Evolutionary conservation across 2,888 invertebrate genomes (phyloP), one percentile per base, ranked within the genome.

Genomic region (Nomada goodeniana): DNA sequence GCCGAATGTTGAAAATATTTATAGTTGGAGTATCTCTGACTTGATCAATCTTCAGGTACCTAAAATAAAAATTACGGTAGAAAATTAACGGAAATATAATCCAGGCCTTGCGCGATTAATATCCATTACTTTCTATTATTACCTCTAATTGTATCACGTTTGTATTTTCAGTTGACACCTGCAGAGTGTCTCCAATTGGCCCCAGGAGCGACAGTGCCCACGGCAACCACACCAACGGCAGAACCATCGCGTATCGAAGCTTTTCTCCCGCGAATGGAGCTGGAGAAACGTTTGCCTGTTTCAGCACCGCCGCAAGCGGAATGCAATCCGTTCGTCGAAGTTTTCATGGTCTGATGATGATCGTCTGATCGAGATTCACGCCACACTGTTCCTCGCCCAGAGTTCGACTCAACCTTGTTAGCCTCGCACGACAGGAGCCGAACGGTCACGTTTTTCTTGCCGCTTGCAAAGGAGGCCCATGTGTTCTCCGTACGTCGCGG

Each of bases 241-340:
- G 92, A 92, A 59, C 86, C 90, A 4, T 88, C 89, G 1, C 89
- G 92, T 11, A 83, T 92, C 72, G 93, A 91, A 52, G 91, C 91
- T 11, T 89, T 91, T 53, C 89, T 92, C 26, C 91, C 93, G 0
- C 89, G 91, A 47, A 82, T 91, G 67, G 93, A 93, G 23, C 65
- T 92, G 75, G 93, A 93, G 64, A 93, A 93, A 75, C 91, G 92
- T 18, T 85, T 93, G 73, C 89, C 91, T 42, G 84, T 92, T 64
- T 78, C 90, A 60, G 88, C 90, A 18, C 90, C 92, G 15, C 88
- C 92, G 1, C 92, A 92, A 77, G 90, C 91, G 50, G 91, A 92
- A 7, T 92, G 93, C 84, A 92, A 90, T 82, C 91, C 92, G 55
- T 91, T 91, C 85, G 89, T 91, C 74, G 91, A 92, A 73, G 86